These are phyloP conservation scores for Neocrepidodera transversa DNA, from an alignment of 2,888 invertebrate genomes.

Conservation along the genomic window DNA sequence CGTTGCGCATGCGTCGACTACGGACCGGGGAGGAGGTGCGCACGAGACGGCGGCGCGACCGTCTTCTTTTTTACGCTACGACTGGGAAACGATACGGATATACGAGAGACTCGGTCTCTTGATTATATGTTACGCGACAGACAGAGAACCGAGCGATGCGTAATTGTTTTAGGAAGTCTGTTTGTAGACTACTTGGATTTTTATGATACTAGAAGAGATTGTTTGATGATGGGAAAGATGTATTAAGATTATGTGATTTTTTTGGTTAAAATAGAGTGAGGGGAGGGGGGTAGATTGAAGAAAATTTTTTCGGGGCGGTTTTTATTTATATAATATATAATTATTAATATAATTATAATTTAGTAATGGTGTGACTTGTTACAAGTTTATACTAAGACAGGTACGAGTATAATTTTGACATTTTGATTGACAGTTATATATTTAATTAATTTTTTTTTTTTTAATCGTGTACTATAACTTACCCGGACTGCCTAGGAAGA, in stretches of 20 bases:
- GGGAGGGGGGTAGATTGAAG: no score
- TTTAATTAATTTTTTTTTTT: not conserved
- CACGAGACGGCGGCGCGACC: constrained; percentile 49
- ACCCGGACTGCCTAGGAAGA: constrained; percentile 91
- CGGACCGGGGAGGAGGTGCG: constrained; percentile 45
- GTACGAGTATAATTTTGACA: constrained; percentile 1
- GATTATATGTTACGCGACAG: not conserved
- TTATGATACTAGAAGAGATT: not conserved
- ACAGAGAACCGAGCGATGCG: constrained; percentile 1
- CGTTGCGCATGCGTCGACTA: constrained; percentile 49
- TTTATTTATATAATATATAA: no score
- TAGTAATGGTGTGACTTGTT: no score
- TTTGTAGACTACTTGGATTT: constrained; percentile 1
- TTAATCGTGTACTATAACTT: constrained; percentile 61
- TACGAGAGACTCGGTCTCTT: no score
- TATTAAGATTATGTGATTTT: no score
- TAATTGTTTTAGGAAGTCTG: constrained; percentile 8
- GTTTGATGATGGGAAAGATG: not conserved
- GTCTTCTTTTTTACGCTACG: constrained; percentile 40
- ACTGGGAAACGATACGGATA: constrained; percentile 1
- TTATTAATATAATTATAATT: no score
- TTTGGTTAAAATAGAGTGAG: no score
- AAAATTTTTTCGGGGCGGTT: no score
- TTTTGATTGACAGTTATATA: constrained; percentile 12
- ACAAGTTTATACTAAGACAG: no score